These are phyloP conservation scores for Cryptus armator DNA, from an alignment of 2,888 invertebrate genomes.

Conservation along the genomic window DNA sequence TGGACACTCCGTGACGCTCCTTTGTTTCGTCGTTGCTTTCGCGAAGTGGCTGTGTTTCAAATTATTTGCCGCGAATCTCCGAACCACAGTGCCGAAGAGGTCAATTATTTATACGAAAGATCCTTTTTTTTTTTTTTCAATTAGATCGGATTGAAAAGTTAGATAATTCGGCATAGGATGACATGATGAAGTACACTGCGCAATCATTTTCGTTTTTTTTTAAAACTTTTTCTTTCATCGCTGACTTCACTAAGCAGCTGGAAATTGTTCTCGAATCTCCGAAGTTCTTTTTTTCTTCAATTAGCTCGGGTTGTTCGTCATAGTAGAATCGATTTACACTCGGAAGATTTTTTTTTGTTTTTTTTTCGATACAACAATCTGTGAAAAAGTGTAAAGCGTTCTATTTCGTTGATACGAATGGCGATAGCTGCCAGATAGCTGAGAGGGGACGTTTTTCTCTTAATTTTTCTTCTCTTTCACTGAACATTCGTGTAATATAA, in stretches of 20 bases:
- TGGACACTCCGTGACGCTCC: slow-evolving; percentile 28
- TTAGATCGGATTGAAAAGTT: not conserved
- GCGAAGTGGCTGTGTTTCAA: slow-evolving; percentile 3
- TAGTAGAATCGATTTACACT: not conserved
- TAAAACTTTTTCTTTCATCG: too few relatives aligned
- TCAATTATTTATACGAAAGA: not conserved
- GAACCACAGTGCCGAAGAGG: not conserved
- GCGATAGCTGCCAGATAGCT: slow-evolving; percentile 10
- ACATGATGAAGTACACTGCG: not conserved
- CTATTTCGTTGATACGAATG: not conserved
- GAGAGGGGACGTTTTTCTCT: not conserved
- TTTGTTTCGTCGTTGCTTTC: slow-evolving; percentile 28
- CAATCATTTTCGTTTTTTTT: too few relatives aligned
- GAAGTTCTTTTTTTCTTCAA: too few relatives aligned
- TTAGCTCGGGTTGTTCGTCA: not conserved
- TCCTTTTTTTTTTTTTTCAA: not conserved
- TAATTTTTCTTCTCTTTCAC: slow-evolving; percentile 26
- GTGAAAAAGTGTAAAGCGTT: not conserved
- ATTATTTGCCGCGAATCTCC: not conserved
- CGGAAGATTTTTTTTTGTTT: not conserved
- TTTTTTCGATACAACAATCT: not conserved
- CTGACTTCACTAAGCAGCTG: too few relatives aligned
- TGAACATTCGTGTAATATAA: slow-evolving; percentile 50
- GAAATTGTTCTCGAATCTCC: too few relatives aligned
- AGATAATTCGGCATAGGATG: not conserved